phyloP scores from a whole-genome alignment of 2,888 invertebrate genomes.

The Oligia strigilis region DNA sequence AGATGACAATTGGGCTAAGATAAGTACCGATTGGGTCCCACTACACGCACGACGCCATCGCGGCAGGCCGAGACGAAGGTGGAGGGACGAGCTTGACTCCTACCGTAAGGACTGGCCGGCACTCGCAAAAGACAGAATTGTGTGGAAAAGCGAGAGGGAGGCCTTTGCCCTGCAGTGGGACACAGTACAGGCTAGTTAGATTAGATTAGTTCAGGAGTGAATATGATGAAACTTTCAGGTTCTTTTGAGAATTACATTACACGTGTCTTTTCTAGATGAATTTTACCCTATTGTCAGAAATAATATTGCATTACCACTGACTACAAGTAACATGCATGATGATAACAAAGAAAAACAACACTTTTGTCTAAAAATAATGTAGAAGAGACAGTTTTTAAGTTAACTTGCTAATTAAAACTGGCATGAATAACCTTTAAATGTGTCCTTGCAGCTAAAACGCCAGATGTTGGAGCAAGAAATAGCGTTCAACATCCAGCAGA shows the following conservation, averaged over 20 bases:
- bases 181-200: too few relatives aligned
- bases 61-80: too few relatives aligned
- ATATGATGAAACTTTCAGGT: neutral
- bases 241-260: neutral
- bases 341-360: neutral
- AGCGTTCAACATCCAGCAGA: slow-evolving; percentile 97
- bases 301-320: neutral
- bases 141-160: too few relatives aligned
- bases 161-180: too few relatives aligned
- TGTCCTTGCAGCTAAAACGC: slow-evolving; percentile 90
- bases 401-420: neutral
- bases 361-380: neutral
- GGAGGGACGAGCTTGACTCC: too few relatives aligned
- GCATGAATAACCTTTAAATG: neutral
- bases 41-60: too few relatives aligned
- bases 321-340: neutral
- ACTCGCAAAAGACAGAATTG: too few relatives aligned
- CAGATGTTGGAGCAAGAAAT: slow-evolving; percentile 97
- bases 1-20: too few relatives aligned
- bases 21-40: too few relatives aligned
- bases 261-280: neutral
- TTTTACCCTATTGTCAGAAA: neutral
- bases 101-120: too few relatives aligned
- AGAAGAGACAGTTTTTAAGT: neutral
- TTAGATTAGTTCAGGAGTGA: neutral